Evolutionary conservation across 30 jellyfish, hydroid and myxozoan species (phyloP), one percentile per base, ranked within the genome.

Genomic region (Clytia hemisphaerica): DNA sequence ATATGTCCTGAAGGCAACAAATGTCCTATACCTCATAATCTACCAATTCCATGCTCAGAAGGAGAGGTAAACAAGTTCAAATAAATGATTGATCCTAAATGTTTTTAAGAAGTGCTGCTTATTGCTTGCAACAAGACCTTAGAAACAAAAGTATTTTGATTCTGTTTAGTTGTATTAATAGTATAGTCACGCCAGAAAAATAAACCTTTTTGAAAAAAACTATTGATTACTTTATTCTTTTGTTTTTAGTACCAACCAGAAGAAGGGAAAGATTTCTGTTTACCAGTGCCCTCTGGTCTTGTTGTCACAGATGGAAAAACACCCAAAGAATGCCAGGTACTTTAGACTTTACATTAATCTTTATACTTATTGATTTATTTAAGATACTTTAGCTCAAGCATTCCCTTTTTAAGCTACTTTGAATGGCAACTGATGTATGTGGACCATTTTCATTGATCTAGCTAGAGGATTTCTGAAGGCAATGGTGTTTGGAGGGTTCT

Each of bases 1-100:
- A 47, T 77, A 4, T 86, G 96, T 44, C 93, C 96, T 9, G 82
- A 85, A n/a, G 96, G 96, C 9, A 30, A 46, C 45, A 86, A 72
- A 71, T 86, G 96, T 47, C 96, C 96, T 26, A 15, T 72, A 33
- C 63, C 96, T 1, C 76, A 79, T 55, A 89, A 83, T 31, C 87
- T 82, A 16, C 95, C 95, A 15, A 32, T 48, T 22, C 57, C 93
- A 2, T 86, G 96, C 44, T 73, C 75, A 33, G 72, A 64, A 30
- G 73, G 61, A 27, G 96, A 86, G 82, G 96, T 78, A 62, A 29
- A 51, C 44, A 2, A 24, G 15, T 33, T 2, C 18, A 35, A 26
- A 25, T 37, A 15, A n/a, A 21, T n/a, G n/a, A n/a, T n/a, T n/a
- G n/a, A n/a, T n/a, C 27, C 22, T 51, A 10, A 0, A 1, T 51